Conservation (phyloP, 2,888 invertebrate species). For the Gibbula magus region DNA sequence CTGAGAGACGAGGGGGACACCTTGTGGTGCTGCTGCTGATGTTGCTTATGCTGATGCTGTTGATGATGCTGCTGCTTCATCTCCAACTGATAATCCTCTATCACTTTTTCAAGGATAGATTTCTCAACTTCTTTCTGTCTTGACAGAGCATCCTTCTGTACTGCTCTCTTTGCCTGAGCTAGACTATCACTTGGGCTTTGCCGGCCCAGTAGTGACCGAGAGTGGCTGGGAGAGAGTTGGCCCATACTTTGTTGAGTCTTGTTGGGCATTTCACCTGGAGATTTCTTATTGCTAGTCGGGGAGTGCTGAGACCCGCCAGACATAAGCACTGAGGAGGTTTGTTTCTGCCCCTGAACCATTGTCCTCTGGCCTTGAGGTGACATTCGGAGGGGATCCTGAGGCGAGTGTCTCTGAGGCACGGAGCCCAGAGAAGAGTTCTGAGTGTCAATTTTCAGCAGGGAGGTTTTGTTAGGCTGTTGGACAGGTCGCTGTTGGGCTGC, state of each 20-base stretch:
- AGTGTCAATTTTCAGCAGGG: conserved; percentile 15
- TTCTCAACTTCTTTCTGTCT: conserved; percentile 2
- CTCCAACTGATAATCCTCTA: conserved; percentile 26
- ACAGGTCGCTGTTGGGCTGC: conserved; percentile 6
- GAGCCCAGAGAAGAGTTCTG: neutral
- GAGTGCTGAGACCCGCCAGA: neutral
- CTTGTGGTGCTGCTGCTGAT: conserved; percentile 1
- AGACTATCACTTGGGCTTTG: conserved; percentile 1
- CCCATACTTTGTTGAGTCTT: neutral
- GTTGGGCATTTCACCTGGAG: neutral
- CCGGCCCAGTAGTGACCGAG: neutral
- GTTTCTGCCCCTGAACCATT: neutral
- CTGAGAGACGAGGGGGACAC: neutral
- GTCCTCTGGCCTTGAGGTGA: conserved; percentile 9
- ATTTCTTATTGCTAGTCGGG: conserved; percentile 6
- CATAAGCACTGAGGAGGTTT: neutral
- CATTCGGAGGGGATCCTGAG: neutral
- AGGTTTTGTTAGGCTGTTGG: conserved; percentile 11
- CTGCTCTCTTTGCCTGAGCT: neutral
- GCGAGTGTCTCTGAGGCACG: neutral
- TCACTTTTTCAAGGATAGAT: conserved; percentile 14
- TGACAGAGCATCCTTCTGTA: neutral
- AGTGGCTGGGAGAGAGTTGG: neutral
- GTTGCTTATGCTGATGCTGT: conserved; percentile 25
- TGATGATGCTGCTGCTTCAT: conserved; percentile 23